Evolutionary conservation across 2,113 vertebrate species (phyloP).

Genomic region (Sterna hirundo): DNA sequence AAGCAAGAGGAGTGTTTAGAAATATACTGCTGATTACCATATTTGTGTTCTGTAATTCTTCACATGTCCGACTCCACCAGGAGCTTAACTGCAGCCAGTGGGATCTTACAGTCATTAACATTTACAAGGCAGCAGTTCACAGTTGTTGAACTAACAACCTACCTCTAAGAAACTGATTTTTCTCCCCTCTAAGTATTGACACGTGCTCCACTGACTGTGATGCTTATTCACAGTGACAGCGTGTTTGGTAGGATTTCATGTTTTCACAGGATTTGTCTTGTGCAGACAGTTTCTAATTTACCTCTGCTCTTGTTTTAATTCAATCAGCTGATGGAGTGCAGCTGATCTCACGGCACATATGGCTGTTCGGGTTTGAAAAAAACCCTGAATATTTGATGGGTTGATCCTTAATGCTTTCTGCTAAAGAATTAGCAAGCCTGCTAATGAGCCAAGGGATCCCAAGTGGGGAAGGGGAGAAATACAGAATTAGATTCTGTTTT

Average conservation of each 20-base stretch:
- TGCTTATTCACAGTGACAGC: conserved; percentile 55
- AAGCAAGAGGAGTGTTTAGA: conserved; percentile 30
- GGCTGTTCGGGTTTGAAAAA: conserved; percentile 36
- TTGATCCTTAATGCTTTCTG: conserved; percentile 40
- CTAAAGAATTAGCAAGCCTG: conserved; percentile 41
- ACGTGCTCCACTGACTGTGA: conserved; percentile 32
- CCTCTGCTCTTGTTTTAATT: conserved; percentile 63
- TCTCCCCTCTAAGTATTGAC: conserved; percentile 51
- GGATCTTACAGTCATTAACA: conserved; percentile 64
- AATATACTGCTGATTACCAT: conserved; percentile 47
- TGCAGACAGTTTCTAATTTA: conserved; percentile 61
- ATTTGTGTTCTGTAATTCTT: conserved; percentile 56
- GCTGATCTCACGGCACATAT: conserved; percentile 57
- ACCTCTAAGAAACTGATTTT: conserved; percentile 62
- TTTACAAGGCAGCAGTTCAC: conserved; percentile 59
- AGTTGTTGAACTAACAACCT: conserved; percentile 54
- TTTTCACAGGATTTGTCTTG: conserved; percentile 60
- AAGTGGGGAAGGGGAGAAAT: background rate
- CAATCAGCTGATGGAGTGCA: conserved; percentile 57
- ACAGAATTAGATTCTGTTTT: conserved; percentile 3
- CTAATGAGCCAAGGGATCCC: conserved; percentile 50
- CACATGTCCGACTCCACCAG: conserved; percentile 43
- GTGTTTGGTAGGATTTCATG: conserved; percentile 47
- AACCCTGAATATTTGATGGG: conserved; percentile 40
- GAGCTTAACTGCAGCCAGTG: conserved; percentile 64